These are phyloP conservation scores for Globia sparganii DNA, from an alignment of 2,888 invertebrate genomes.

Conservation along the genomic window DNA sequence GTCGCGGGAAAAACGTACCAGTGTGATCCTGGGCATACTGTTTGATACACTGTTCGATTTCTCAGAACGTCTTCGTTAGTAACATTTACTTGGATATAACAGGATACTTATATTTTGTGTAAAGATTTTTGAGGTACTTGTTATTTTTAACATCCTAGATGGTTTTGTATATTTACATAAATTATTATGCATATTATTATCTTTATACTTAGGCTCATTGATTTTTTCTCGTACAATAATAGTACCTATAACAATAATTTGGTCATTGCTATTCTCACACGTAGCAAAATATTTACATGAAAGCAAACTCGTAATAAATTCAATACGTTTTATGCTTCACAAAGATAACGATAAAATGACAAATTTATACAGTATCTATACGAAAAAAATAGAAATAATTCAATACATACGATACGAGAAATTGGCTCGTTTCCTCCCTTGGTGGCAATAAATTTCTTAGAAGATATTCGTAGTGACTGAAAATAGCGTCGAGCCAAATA, in stretches of 20 bases:
- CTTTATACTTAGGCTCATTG: too few relatives aligned
- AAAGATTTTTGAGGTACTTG: background rate
- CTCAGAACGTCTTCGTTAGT: background rate
- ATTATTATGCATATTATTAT: too few relatives aligned
- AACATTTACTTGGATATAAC: background rate
- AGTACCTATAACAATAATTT: background rate
- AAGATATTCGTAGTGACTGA: conserved; percentile 73
- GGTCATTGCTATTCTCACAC: conserved; percentile 16
- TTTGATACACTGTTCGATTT: background rate
- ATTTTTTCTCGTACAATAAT: background rate
- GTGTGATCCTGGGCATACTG: too few relatives aligned
- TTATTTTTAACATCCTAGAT: background rate
- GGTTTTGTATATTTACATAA: background rate
- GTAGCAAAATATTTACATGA: conserved; percentile 45
- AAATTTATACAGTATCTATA: conserved; percentile 62
- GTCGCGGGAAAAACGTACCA: too few relatives aligned
- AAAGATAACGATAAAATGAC: conserved; percentile 63
- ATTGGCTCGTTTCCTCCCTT: conserved; percentile 75
- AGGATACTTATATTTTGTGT: background rate
- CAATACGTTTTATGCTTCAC: conserved; percentile 52
- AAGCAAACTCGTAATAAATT: conserved; percentile 41
- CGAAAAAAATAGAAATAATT: conserved; percentile 73
- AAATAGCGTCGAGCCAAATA: conserved; percentile 77
- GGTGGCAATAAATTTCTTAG: conserved; percentile 76
- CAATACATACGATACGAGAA: conserved; percentile 75